Percentiles rank a stretch among this genome's conserved stretches.
These are phyloP conservation scores for Pontoporia blainvillei DNA, from an alignment of 2,113 vertebrate species.

Conservation along the genomic window DNA sequence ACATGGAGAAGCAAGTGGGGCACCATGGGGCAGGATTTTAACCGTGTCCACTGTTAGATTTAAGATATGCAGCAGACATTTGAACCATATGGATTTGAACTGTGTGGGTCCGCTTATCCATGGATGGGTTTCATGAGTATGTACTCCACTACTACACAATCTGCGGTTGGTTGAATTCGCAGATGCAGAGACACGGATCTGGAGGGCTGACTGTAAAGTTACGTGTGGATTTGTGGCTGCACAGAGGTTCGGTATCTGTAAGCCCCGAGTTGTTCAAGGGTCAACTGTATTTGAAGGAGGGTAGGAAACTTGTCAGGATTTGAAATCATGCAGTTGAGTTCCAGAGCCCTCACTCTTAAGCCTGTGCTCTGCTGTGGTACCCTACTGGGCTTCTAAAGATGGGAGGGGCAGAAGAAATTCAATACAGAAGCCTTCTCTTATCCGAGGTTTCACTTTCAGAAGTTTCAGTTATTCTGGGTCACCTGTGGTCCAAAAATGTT, in stretches of 20 bases:
- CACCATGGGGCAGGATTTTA: no score
- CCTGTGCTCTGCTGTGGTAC: rapidly evolving
- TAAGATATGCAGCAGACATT: rapidly evolving
- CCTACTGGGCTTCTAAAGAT: neutral
- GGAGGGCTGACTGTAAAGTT: no score
- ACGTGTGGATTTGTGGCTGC: neutral
- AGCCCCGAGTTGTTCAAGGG: no score
- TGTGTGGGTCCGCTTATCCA: neutral
- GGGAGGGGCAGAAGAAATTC: neutral
- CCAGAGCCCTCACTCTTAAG: neutral
- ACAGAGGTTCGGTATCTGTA: no score
- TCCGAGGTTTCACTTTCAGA: no score
- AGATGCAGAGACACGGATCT: no score
- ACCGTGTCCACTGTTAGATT: neutral
- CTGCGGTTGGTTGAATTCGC: no score
- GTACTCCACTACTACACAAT: no score
- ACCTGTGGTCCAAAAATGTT: no score
- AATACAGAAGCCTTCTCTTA: neutral
- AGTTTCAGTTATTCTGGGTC: no score
- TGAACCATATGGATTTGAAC: neutral
- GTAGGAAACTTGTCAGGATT: neutral
- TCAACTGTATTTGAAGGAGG: no score
- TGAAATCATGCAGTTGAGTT: neutral
- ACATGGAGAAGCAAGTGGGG: neutral
- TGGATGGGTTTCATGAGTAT: neutral